Percentiles rank a stretch among this genome's conserved stretches.
Evolutionary conservation across 2,113 vertebrate genomes (phyloP).

Genomic region (Phalacrocorax brasilianus): DNA sequence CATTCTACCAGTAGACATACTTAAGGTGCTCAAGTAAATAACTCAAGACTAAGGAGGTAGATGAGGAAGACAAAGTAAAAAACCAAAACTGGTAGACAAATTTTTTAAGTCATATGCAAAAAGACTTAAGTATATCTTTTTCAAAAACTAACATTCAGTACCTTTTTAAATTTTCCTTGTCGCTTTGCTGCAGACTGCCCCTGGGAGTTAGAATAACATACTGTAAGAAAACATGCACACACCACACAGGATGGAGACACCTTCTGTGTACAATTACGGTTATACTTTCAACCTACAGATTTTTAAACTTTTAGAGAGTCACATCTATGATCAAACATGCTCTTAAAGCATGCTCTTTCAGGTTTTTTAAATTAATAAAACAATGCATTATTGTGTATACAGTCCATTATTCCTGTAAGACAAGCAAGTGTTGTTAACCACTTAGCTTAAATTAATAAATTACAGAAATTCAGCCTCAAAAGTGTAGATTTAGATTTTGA

Average conservation of each 20-base stretch:
- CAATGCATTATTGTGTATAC: background rate
- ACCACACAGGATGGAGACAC: conserved; percentile 83
- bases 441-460: conserved; percentile 17
- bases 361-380: background rate
- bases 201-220: conserved; percentile 99
- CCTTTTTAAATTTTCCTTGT: conserved; percentile 99
- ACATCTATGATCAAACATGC: conserved; percentile 51
- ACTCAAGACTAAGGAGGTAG: conserved; percentile 44
- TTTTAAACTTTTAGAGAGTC: conserved; percentile 23
- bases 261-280: conserved; percentile 63
- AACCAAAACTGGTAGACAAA: conserved; percentile 67
- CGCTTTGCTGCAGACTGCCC: conserved; percentile 99
- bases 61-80: conserved; percentile 54
- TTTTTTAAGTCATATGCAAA: conserved; percentile 71
- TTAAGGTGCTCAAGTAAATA: conserved; percentile 4
- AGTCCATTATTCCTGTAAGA: conserved; percentile 13
- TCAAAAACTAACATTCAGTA: conserved; percentile 92
- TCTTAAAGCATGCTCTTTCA: conserved; percentile 58
- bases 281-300: conserved; percentile 33
- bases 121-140: conserved; percentile 75
- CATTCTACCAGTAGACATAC: background rate
- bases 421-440: conserved; percentile 58
- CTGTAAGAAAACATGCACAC: conserved; percentile 91
- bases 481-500: background rate
- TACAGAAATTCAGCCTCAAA: conserved; percentile 11